Base-by-base conservation (phyloP, 2,797 vertebrate genomes). In the Microchirus variegatus region DNA sequence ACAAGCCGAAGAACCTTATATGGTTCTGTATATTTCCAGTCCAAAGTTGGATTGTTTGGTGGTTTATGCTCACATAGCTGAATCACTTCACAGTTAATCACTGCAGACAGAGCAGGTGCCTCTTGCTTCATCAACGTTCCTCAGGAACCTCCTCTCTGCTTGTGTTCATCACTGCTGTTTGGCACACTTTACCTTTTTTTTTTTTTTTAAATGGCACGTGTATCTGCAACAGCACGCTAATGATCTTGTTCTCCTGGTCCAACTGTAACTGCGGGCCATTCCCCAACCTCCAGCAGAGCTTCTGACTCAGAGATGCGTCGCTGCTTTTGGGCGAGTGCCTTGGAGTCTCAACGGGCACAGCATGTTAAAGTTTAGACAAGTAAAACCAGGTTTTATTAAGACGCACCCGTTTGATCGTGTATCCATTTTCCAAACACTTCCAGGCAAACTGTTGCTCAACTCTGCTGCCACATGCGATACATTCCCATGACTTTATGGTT, bases 171-270 rank as follows among this genome's bases (percentile, higher is more conserved):
- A 46, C 49, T 14, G 17, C 43, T 61, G 54, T 45, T 70, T 70
- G 73, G 54, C 73, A 62, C 45, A 45, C 47, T 70, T 61, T 48
- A 42, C 64, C 50, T 65, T 46, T 42, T 12, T 70, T 61, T 48
- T 38, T 62, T 48, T 65, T 46, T 42, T 12, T 18, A 45, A 14
- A 66, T 40, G 38, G 26, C 15, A 19, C 61, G 70, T 55, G 22
- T 53, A 61, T 71, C 51, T 73, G 38, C 49, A 57, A 64, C 36
- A 51, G 59, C 38, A 63, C 61, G 66, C 70, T 40, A 73, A 78
- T 69, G 18, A 82, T 70, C 71, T 69, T 4, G 84, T 77, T 80
- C 62, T 66, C 66, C 78, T 72, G 60, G 75, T 79, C 71, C 62
- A 17, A 49, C 68, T 17, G 59, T 46, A 18, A 50, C 66, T 63